Base-by-base conservation (phyloP, 2,113 vertebrate genomes). In the Gymnocephalus cernua region DNA sequence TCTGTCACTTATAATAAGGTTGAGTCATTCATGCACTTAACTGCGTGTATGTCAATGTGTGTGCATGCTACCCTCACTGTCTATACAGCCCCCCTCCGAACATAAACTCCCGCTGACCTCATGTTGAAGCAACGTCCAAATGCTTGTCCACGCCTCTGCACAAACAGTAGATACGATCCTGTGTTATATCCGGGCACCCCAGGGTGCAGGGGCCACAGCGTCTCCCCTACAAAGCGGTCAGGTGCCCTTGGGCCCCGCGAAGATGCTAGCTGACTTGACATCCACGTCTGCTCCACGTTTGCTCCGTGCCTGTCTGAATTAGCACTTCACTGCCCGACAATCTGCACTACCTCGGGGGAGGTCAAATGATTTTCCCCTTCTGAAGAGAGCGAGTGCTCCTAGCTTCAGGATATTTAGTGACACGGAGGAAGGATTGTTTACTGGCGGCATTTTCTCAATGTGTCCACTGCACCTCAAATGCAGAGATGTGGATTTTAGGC, bases 211-310 rank as follows among this genome's bases (percentile, higher is more conserved):
- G 74, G 62, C 73, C 77, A 66, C 53, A 10, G 16, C 87, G 58
- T 86, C 86, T 89, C 90, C 81, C 69, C 83, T 84, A 76, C 82
- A 87, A 73, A 83, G 82, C 90, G 83, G 86, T 87, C 85, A 77
- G 73, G 64, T 67, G 86, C 77, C 88, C 90, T 23, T 48, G 64
- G 88, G 91, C 77, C 81, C 6, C 7, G 45, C 13, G 18, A 23
- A 87, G 92, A 95, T n/a, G 81, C 88, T 82, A 92, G 85, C 88
- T 74, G 83, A 93, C 72, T 69, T 92, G 93, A 94, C 91, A 91
- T 87, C 80, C 65, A 23, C 45, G 82, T 88, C 86, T 88, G 88
- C 80, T 79, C 58, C 65, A 44, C 59, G 65, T 45, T 74, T 85
- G 87, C 73, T 90, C 65, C 66, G 64, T 59, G 89, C 79, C 91